phyloP scores from a whole-genome alignment of 2,113 vertebrate species.

The Eudyptes chrysolophus region DNA sequence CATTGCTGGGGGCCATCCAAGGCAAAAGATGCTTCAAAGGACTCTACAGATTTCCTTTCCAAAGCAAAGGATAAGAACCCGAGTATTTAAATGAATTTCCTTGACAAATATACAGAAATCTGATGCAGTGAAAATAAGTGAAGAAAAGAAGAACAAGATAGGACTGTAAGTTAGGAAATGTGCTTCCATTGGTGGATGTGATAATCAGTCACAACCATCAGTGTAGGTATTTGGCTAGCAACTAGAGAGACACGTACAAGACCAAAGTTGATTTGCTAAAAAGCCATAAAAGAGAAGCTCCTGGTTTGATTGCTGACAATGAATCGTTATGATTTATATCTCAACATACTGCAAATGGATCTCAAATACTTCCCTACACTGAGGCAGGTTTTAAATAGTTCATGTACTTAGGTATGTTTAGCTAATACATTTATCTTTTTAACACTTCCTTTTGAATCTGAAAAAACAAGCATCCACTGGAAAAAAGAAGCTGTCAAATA shows the following conservation, averaged over 20 bases:
- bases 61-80: background rate
- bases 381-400: background rate
- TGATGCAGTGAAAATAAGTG: background rate
- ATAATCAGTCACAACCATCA: background rate
- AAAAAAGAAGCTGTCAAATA: background rate
- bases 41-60: background rate
- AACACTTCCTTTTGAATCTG: background rate
- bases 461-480: background rate
- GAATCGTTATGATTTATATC: background rate
- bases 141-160: background rate
- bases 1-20: constrained; percentile 3
- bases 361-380: background rate
- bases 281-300: background rate
- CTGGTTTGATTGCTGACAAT: background rate
- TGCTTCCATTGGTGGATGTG: background rate
- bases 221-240: background rate
- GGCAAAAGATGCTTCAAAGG: background rate
- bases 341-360: background rate
- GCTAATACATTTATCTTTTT: background rate
- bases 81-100: constrained; percentile 1
- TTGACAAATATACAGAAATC: background rate
- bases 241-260: background rate
- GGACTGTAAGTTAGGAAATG: background rate
- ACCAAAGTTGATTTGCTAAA: background rate
- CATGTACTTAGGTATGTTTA: background rate